Evolutionary conservation across 2,113 vertebrate genomes (phyloP), one percentile per base, ranked within the genome.

Genomic region (Tapirus terrestris): DNA sequence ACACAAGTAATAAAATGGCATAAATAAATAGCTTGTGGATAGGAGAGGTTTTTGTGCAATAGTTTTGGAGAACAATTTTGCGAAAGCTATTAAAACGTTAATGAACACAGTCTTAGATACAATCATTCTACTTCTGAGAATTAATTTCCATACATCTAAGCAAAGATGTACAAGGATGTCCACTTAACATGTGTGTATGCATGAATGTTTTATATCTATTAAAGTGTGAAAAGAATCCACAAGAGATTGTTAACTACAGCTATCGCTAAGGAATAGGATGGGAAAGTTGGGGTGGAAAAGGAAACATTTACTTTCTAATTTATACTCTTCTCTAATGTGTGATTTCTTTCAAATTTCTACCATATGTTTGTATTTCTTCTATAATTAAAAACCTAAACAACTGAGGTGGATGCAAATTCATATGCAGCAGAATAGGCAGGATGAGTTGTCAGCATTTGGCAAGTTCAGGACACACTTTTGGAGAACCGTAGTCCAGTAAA

Each of bases 401-500:
- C 33, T 36, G 85, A 81, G 16, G 45, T 56, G 18, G 65, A 43
- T 53, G 29, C 51, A 77, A 73, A 94, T 95, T 77, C 85, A 81
- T 72, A 81, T 6, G n/a, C 45, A 77, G 60, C 2, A 1, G 27
- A 89, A 77, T 12, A 21, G 68, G 82, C 48, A 27, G 90, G 43
- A 12, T 16, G 29, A 68, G 63, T 31, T n/a, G 58, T 75, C 56
- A 58, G n/a, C 27, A 17, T 33, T 48, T 53, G 67, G 81, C 89
- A 85, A 85, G 51, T 63, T 48, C 13, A 87, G 80, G 58, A 75
- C 6, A 8, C 13, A 31, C n/a, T 93, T 88, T 36, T 20, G 36
- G 84, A 61, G 39, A 77, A 77, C 45, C 21, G n/a, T 2, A 33
- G 94, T 98, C 96, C 97, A 72, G 94, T 20, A 65, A 56, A 89